Percentiles rank a stretch among this genome's conserved stretches.
Conservation (phyloP, 2,113 vertebrate species). For the Scomber japonicus region DNA sequence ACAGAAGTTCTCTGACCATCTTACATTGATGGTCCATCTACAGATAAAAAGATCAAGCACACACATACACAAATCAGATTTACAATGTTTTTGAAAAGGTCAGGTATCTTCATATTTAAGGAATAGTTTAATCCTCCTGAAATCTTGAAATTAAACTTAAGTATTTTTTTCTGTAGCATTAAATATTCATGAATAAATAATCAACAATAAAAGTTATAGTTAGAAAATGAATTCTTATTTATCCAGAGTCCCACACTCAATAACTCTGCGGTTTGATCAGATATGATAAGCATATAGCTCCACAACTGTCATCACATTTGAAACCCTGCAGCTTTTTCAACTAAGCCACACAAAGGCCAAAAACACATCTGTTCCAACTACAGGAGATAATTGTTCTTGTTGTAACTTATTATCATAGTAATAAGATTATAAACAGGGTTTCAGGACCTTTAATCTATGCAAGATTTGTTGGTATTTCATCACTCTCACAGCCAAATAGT, state of each 20-base stretch:
- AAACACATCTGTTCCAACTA: background rate
- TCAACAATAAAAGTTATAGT: too few relatives aligned
- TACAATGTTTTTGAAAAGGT: background rate
- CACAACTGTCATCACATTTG: too few relatives aligned
- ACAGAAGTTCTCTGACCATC: conserved; percentile 76
- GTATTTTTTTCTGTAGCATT: too few relatives aligned
- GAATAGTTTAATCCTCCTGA: background rate
- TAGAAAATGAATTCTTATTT: too few relatives aligned
- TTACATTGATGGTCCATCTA: conserved; percentile 84
- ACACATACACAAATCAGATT: background rate
- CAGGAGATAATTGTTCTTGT: background rate
- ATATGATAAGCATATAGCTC: too few relatives aligned
- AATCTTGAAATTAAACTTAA: too few relatives aligned
- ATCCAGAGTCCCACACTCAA: background rate
- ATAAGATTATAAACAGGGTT: too few relatives aligned
- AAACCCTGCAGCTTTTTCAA: too few relatives aligned
- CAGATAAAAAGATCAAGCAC: conserved; percentile 14
- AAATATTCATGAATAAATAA: too few relatives aligned
- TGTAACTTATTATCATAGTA: too few relatives aligned
- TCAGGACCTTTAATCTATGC: too few relatives aligned
- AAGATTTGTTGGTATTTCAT: background rate
- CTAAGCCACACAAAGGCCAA: too few relatives aligned
- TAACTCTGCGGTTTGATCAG: background rate
- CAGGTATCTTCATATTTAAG: background rate
- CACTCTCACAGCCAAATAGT: background rate